Evolutionary conservation across 1,140 invertebrate species (phyloP).

Genomic region (Drosophila nebulosa): DNA sequence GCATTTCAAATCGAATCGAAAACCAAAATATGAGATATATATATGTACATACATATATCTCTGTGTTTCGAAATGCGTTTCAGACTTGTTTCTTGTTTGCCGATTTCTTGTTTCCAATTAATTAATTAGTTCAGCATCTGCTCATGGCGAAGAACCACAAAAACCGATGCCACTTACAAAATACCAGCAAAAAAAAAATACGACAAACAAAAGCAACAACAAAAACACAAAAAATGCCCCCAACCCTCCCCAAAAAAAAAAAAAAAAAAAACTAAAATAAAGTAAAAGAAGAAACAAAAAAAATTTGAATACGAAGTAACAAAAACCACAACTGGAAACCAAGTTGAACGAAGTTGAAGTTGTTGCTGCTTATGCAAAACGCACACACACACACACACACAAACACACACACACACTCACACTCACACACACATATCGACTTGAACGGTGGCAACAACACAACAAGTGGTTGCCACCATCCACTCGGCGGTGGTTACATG

Average conservation of each 20-base stretch:
- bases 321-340: conserved; percentile 11
- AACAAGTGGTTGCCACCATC: conserved; percentile 21
- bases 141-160: conserved; percentile 10
- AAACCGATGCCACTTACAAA: conserved; percentile 13
- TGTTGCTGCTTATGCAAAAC: conserved; percentile 30
- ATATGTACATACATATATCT: too few species aligned
- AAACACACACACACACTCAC: not conserved
- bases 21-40: too few species aligned
- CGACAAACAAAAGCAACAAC: not conserved
- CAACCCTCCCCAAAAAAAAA: too few species aligned
- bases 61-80: conserved; percentile 11
- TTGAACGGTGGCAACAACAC: conserved; percentile 13
- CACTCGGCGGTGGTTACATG: conserved; percentile 13
- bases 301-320: not conserved
- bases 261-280: conserved; percentile 7
- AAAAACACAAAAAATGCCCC: not conserved
- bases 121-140: conserved; percentile 41
- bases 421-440: too few species aligned
- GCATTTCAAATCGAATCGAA: conserved; percentile 19
- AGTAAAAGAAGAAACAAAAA: not conserved
- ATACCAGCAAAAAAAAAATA: conserved; percentile 39
- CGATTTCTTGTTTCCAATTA: conserved; percentile 35
- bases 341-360: conserved; percentile 10
- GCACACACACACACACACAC: conserved; percentile 4
- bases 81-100: conserved; percentile 14